A percentile compares a stretch with the other conserved stretches of the same genome.
These are phyloP conservation scores for Pocillopora grandis DNA, from an alignment of 92 coral and sea anemone species.

Conservation along the genomic window DNA sequence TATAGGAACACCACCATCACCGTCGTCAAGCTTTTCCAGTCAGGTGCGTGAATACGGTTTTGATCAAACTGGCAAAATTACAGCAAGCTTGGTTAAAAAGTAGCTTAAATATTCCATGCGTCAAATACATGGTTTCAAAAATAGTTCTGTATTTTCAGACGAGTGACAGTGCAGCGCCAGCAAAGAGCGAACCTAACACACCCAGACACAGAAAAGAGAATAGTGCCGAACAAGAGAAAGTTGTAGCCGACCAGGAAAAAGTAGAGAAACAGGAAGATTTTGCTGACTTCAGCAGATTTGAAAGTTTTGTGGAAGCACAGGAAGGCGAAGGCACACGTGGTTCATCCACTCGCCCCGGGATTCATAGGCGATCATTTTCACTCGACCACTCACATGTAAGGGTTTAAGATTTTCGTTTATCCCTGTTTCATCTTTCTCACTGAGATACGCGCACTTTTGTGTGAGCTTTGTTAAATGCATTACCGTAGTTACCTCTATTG, in stretches of 20 bases:
- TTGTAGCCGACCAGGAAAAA: constrained; percentile 20
- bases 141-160: constrained; percentile 42
- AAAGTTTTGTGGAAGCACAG: constrained; percentile 75
- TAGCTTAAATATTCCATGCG: too few relatives aligned
- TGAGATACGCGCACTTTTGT: too few relatives aligned
- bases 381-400: constrained; percentile 82
- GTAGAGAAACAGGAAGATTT: constrained; percentile 68
- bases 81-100: too few relatives aligned
- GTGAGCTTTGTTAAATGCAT: too few relatives aligned
- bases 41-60: constrained; percentile 48
- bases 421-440: too few relatives aligned
- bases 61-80: too few relatives aligned
- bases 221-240: constrained; percentile 35
- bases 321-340: constrained; percentile 30
- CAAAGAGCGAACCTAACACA: constrained; percentile 27
- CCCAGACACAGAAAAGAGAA: constrained; percentile 31
- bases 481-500: too few relatives aligned
- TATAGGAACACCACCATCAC: constrained; percentile 58
- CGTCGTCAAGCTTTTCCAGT: constrained; percentile 80
- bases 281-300: constrained; percentile 97
- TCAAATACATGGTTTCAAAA: too few relatives aligned
- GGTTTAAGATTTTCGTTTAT: background rate
- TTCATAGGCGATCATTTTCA: constrained; percentile 84
- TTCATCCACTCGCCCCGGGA: constrained; percentile 43
- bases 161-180: constrained; percentile 50